These are phyloP conservation scores for Zaprionus inermis DNA, from an alignment of 1,140 invertebrate species.

Conservation along the genomic window DNA sequence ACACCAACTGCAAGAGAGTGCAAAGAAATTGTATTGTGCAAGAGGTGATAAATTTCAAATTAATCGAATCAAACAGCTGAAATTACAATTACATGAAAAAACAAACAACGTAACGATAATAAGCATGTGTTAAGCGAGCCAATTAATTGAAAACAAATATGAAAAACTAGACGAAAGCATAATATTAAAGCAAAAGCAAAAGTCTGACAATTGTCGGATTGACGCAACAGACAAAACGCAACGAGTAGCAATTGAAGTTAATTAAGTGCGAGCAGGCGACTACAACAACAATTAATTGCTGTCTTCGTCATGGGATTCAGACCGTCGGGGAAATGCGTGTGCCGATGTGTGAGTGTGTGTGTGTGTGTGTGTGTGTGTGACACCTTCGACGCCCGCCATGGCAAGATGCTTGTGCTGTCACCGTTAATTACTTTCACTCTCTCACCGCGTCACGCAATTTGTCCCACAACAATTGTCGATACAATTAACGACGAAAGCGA, in stretches of 20 bases:
- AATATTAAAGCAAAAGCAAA: constrained; percentile 40
- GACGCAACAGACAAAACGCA: constrained; percentile 56
- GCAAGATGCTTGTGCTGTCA: constrained; percentile 16
- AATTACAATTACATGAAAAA: constrained; percentile 28
- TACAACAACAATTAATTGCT: constrained; percentile 60
- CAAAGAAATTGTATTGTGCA: neutral
- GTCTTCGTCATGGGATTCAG: constrained; percentile 15
- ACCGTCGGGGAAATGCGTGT: constrained; percentile 33
- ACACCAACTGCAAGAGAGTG: neutral
- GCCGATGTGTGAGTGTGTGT: neutral
- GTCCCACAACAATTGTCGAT: constrained; percentile 55
- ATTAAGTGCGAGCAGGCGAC: constrained; percentile 62
- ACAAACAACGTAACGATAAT: constrained; percentile 40
- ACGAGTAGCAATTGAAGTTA: constrained; percentile 68
- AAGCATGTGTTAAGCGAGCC: constrained; percentile 47
- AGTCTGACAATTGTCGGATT: constrained; percentile 73
- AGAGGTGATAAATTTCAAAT: constrained; percentile 34
- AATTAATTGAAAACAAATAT: constrained; percentile 51
- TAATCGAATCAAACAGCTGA: constrained; percentile 53
- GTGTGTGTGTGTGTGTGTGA: neutral
- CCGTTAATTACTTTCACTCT: constrained; percentile 75
- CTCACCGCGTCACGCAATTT: constrained; percentile 58
- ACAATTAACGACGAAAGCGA: constrained; percentile 64
- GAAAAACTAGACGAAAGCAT: constrained; percentile 28
- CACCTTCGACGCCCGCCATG: constrained; percentile 6